Conservation (phyloP, 2,113 vertebrate species). For the Scomber colias region DNA sequence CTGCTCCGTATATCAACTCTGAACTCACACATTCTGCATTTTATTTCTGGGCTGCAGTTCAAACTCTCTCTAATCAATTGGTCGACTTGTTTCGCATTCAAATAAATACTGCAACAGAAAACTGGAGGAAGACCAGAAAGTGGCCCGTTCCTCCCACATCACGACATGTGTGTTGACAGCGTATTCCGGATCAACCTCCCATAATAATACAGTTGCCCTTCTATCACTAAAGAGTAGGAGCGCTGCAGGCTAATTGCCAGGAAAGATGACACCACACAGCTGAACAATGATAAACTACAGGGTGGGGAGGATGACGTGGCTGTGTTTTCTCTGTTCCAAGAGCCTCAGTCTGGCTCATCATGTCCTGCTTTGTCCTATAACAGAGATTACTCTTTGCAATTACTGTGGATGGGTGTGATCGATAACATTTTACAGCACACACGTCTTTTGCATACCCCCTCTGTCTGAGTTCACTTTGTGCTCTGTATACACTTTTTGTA, state of each 20-base stretch:
- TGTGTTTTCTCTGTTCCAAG: constrained; percentile 7
- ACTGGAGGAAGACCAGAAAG: not conserved
- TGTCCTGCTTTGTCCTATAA: constrained; percentile 10
- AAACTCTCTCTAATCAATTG: constrained; percentile 23
- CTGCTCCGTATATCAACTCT: constrained; percentile 5
- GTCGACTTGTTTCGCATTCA: constrained; percentile 14
- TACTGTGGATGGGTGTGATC: constrained; percentile 2
- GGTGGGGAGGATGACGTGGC: constrained; percentile 38
- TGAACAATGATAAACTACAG: constrained; percentile 57
- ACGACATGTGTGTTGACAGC: constrained; percentile 5
- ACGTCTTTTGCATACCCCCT: not conserved
- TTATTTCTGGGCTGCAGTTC: constrained; percentile 19
- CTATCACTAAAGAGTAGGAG: constrained; percentile 39
- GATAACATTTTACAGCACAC: not conserved
- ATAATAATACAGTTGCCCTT: constrained; percentile 43
- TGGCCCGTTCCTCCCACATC: constrained; percentile 4
- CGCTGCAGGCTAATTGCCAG: constrained; percentile 44
- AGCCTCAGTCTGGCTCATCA: constrained; percentile 11
- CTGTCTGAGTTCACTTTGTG: not conserved
- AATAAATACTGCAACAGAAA: constrained; percentile 15
- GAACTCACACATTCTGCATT: constrained; percentile 6
- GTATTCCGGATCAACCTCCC: constrained; percentile 18
- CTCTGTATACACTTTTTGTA: too few species aligned
- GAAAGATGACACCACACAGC: constrained; percentile 55
- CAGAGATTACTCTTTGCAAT: constrained; percentile 15